phyloP scores from a whole-genome alignment of 2,113 vertebrate species.

The Thamnophis sirtalis region DNA sequence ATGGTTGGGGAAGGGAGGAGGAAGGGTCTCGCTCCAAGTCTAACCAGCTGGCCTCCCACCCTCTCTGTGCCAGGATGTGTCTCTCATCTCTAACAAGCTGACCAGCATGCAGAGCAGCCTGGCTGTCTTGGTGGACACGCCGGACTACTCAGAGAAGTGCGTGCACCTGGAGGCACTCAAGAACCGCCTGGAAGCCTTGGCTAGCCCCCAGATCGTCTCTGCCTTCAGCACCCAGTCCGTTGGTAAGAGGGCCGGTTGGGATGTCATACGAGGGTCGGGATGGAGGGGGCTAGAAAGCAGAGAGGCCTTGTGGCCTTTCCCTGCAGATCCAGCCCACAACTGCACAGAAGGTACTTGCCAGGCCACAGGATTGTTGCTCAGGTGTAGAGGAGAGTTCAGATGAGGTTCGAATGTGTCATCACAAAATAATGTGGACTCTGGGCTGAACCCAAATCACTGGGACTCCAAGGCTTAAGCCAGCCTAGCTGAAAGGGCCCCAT shows the following conservation, averaged over 20 bases:
- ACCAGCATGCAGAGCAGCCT: constrained; percentile 95
- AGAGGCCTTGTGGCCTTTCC: too few species aligned
- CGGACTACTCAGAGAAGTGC: constrained; percentile 95
- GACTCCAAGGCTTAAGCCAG: neutral
- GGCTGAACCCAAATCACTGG: neutral
- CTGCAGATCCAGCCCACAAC: neutral
- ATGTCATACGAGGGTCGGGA: accelerated
- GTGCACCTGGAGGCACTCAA: constrained; percentile 94
- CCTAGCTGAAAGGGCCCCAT: neutral
- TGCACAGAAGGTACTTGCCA: too few species aligned
- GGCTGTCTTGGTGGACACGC: constrained; percentile 92
- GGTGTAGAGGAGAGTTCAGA: neutral
- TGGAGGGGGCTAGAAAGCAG: neutral
- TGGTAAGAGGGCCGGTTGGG: constrained; percentile 65
- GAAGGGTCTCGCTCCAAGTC: neutral
- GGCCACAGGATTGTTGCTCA: neutral
- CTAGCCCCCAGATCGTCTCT: constrained; percentile 90
- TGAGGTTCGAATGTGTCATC: neutral
- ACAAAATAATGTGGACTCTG: too few species aligned
- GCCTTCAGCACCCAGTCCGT: constrained; percentile 86
- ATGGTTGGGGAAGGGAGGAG: neutral
- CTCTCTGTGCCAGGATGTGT: constrained; percentile 75
- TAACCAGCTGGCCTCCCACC: neutral
- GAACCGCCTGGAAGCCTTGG: constrained; percentile 92
- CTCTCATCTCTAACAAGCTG: constrained; percentile 87